A percentile compares a stretch with the other conserved stretches of the same genome.
phyloP scores from a whole-genome alignment of 2,888 invertebrate species.

The Alviniconcha strummeri region DNA sequence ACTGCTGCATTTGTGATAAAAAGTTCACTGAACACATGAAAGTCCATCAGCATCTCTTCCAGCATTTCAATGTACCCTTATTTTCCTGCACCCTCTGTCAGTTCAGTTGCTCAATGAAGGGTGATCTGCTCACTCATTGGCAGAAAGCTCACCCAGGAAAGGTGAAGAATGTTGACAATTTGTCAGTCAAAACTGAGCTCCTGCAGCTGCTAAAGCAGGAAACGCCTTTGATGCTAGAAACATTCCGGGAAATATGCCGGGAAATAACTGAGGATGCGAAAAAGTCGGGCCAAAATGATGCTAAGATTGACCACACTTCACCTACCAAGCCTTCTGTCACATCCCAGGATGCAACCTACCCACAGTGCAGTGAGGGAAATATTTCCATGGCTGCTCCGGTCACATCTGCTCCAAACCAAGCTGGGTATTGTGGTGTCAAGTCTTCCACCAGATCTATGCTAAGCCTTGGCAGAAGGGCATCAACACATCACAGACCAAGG shows the following conservation, averaged over 20 bases:
- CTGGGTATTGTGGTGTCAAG: background rate
- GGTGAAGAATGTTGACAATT: no score
- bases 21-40: background rate
- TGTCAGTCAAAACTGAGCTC: background rate
- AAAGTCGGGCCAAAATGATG: no score
- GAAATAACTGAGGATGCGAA: no score
- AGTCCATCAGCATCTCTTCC: constrained; percentile 1
- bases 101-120: no score
- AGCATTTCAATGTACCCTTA: constrained; percentile 13
- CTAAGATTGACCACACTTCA: no score
- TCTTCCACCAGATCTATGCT: background rate
- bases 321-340: background rate
- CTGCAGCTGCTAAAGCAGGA: background rate
- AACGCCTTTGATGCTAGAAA: background rate
- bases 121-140: no score
- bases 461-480: background rate
- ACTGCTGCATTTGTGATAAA: constrained; percentile 6
- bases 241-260: no score
- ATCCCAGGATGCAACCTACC: no score
- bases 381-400: no score
- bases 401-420: background rate
- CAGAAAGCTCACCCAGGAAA: no score
- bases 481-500: no score
- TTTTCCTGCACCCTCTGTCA: constrained; percentile 3
- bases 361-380: no score